Base-by-base conservation (phyloP, 1,140 invertebrate genomes). In the Leptonema lineaticorne region DNA sequence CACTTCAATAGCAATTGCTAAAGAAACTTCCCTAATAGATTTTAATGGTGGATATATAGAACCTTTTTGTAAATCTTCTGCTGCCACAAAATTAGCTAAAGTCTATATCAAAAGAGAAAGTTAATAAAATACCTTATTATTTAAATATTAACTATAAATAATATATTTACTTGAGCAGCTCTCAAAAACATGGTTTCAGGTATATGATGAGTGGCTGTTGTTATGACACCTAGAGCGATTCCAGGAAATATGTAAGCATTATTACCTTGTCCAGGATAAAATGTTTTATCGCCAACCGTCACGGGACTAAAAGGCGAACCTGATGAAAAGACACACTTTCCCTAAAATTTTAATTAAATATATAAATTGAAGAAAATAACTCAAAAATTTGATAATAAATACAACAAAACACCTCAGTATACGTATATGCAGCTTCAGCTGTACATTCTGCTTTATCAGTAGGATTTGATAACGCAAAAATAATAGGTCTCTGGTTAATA, bases 241-340 rank as follows among this genome's bases (percentile, higher is more conserved):
- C 94, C 94, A 1, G 96, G 96, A 82, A 98, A 98, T 69, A 98
- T 97, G 79, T 98, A 98, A 0, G 96, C 92, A 78, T 98, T 98
- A 81, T 98, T 98, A 53, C 95, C 95, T 80, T 98, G 96, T 0
- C 96, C 96, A 0, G 96, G 92, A 69, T 90, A 86, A 78, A 87
- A 96, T 2, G 87, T 89, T 77, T 92, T 90, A 4, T 90, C 92
- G 37, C 90, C 86, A 60, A 89, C 85, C 0, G 84, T 81, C 0
- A 97, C 92, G 18, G 92, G 87, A 45, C 87, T 87, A 79, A 97
- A 98, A 0, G 96, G 96, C 37, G 93, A 96, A 27, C 96, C 96
- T 11, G 93, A 95, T 0, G 93, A 92, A 81, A 96, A 98, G 69
- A 98, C 87, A 73, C 89, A 92, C 48, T 88, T 87, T 50, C 94